These are phyloP conservation scores for Pimpla rufipes DNA, from an alignment of 2,888 invertebrate species.

Conservation along the genomic window DNA sequence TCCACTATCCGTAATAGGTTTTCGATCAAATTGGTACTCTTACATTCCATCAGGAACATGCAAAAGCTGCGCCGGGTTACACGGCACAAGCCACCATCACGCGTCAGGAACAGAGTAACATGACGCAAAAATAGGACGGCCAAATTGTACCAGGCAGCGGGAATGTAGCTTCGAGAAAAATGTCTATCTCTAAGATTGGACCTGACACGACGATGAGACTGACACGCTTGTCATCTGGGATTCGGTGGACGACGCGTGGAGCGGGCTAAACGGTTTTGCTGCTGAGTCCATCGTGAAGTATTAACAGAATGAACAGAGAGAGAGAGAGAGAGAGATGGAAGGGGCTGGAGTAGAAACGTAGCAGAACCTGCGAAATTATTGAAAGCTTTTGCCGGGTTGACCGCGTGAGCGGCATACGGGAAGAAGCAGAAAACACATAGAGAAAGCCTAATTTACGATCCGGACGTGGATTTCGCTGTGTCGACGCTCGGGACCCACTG, in stretches of 20 bases:
- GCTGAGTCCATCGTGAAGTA: slow-evolving; percentile 39
- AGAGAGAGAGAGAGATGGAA: slow-evolving; percentile 16
- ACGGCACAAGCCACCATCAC: no score
- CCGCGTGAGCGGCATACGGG: slow-evolving; percentile 7
- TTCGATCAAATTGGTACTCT: background rate
- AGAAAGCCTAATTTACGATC: slow-evolving; percentile 6
- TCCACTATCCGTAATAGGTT: background rate
- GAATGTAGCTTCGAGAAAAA: slow-evolving; percentile 8
- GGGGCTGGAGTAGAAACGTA: slow-evolving; percentile 16
- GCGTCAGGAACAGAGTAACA: no score
- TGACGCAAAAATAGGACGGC: background rate
- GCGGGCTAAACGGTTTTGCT: background rate
- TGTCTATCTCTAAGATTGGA: slow-evolving; percentile 25
- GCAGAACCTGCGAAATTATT: slow-evolving; percentile 48
- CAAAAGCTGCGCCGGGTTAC: no score
- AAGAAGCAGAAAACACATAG: slow-evolving; percentile 6
- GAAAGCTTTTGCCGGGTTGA: slow-evolving; percentile 44
- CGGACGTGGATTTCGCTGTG: background rate
- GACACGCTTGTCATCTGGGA: slow-evolving; percentile 35
- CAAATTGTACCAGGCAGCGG: background rate
- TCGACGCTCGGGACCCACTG: background rate
- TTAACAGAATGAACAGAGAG: slow-evolving; percentile 38
- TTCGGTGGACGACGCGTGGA: background rate
- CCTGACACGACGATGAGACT: slow-evolving; percentile 12
- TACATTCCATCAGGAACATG: background rate